Evolutionary conservation across 2,888 invertebrate genomes (phyloP), one percentile per base, ranked within the genome.

Genomic region (Pollenia amentaria): DNA sequence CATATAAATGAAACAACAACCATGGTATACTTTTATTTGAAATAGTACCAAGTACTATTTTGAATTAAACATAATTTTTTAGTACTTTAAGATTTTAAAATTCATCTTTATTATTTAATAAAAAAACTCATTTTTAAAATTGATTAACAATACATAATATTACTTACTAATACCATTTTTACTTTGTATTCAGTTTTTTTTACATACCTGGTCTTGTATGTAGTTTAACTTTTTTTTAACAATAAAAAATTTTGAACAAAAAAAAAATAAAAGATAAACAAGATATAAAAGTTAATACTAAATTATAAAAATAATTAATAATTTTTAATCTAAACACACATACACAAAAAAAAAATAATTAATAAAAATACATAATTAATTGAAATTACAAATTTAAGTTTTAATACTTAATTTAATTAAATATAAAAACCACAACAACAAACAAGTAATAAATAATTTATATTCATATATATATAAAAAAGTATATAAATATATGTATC

Each of bases 21-120:
- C 48, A 38, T 16, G 65, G 87, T 87, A 87, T 84, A 87, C 80
- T 84, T 87, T 78, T 73, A 77, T 80, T 80, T 80, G 14, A 70
- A 81, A 84, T 80, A 77, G 87, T 87, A 87, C 87, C 87, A 87
- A 87, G 87, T 87, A 87, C 84, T 87, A 67, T 84, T 67, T 60
- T 42, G 12, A 81, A 62, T 84, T 73, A 55, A 70, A 40, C 48
- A 65, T 69, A 60, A 73, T 38, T 69, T 46, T 60, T 79, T 64
- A 85, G 57, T 55, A 70, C 7, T 70, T 60, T 76, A 81, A 60
- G 53, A 76, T 65, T 80, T 80, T 55, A 60, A 76, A 69, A 29
- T 65, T 77, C 12, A 69, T 60, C 65, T 64, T 78, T 76, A 60
- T 60, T 75, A 51, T 46, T 21, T 76, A 55, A 64, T 62, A 67